phyloP scores from a whole-genome alignment of 2,113 vertebrate species.

The Vidua chalybeata region DNA sequence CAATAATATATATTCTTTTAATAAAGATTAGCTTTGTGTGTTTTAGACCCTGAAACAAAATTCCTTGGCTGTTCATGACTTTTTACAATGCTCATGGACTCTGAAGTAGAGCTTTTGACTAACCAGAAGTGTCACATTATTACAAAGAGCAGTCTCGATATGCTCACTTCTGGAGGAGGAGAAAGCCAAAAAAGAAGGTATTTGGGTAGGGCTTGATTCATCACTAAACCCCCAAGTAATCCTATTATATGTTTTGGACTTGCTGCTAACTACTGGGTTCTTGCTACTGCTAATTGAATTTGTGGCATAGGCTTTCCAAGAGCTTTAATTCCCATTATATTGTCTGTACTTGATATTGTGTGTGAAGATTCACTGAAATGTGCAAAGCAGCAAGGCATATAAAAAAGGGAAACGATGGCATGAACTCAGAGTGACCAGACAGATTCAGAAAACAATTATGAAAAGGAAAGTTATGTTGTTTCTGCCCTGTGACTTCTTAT shows the following conservation, averaged over 20 bases:
- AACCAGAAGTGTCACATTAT: background rate
- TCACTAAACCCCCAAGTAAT: background rate
- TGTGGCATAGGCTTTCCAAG: background rate
- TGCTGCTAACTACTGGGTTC: background rate
- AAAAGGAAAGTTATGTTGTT: background rate
- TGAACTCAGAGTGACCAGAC: background rate
- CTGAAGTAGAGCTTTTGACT: background rate
- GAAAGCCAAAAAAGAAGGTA: background rate
- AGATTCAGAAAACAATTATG: slow-evolving; percentile 28
- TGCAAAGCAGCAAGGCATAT: background rate
- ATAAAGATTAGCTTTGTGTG: background rate
- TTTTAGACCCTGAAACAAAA: background rate
- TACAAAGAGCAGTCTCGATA: background rate
- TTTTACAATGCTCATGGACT: background rate
- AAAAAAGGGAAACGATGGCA: slow-evolving; percentile 1
- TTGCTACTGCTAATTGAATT: slow-evolving; percentile 40
- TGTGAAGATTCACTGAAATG: slow-evolving; percentile 41
- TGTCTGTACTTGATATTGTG: background rate
- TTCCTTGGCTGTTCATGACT: background rate
- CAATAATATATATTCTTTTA: background rate
- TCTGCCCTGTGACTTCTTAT: background rate
- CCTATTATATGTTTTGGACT: background rate
- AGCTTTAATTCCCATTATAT: slow-evolving; percentile 12
- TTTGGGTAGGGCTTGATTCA: background rate
- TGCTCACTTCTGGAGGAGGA: background rate